Percentiles rank a stretch among this genome's conserved stretches.
phyloP scores from a whole-genome alignment of 2,113 vertebrate species.

The Elachura formosa region DNA sequence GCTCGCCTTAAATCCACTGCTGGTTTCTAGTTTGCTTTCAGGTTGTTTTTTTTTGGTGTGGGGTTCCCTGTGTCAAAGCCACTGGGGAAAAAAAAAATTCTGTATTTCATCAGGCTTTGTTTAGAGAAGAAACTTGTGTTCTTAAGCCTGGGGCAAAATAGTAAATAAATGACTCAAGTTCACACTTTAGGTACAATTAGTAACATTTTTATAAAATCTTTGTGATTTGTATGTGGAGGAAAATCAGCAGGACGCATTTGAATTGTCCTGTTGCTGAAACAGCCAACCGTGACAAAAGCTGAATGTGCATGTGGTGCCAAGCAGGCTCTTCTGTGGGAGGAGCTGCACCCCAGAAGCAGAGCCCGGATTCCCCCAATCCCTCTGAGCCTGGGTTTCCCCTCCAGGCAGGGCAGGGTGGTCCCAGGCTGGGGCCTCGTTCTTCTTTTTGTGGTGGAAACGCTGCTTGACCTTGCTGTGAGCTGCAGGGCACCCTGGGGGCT shows the following conservation, averaged over 20 bases:
- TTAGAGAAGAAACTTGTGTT: conserved; percentile 36
- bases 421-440: neutral
- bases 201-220: neutral
- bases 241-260: neutral
- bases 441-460: neutral
- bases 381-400: rapidly evolving
- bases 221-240: neutral
- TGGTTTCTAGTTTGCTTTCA: conserved; percentile 80
- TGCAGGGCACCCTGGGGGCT: neutral
- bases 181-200: conserved; percentile 30
- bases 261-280: neutral
- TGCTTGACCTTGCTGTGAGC: neutral
- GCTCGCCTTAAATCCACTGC: conserved; percentile 85
- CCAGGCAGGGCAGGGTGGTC: neutral
- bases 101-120: conserved; percentile 68
- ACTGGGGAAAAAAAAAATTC: neutral
- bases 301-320: neutral
- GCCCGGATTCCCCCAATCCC: rapidly evolving
- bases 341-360: neutral
- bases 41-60: neutral
- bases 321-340: neutral
- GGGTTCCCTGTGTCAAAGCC: conserved; percentile 68
- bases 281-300: neutral
- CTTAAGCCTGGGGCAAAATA: conserved; percentile 55
- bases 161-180: neutral